These are phyloP conservation scores for Camponotus vicinus DNA, from an alignment of 1,140 invertebrate genomes.

Conservation along the genomic window DNA sequence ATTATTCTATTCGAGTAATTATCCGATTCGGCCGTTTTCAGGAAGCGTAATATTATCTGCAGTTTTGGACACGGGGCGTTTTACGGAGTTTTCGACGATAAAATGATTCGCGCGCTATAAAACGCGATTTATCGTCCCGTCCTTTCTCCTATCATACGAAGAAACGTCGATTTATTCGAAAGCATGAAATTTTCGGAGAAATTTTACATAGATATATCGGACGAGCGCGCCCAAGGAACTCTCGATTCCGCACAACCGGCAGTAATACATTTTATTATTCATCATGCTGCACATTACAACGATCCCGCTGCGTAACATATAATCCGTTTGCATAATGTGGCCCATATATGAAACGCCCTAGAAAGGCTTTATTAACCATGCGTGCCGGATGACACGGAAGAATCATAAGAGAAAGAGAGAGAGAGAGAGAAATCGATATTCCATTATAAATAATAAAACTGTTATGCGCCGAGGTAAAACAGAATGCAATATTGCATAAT, in stretches of 20 bases:
- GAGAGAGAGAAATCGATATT: slow-evolving; percentile 42
- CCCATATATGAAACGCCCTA: slow-evolving; percentile 27
- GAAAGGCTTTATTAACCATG: slow-evolving; percentile 43
- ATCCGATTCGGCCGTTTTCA: slow-evolving; percentile 22
- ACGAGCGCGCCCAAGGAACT: slow-evolving; percentile 14
- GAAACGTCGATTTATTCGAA: slow-evolving; percentile 41
- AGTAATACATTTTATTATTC: slow-evolving; percentile 69
- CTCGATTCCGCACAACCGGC: slow-evolving; percentile 31
- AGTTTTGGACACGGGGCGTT: slow-evolving; percentile 13
- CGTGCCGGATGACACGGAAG: slow-evolving; percentile 37
- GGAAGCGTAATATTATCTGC: slow-evolving; percentile 40
- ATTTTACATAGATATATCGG: slow-evolving; percentile 33
- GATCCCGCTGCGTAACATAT: slow-evolving; percentile 49
- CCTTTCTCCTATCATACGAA: slow-evolving; percentile 4
- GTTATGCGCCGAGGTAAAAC: slow-evolving; percentile 33
- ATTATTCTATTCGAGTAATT: slow-evolving; percentile 60
- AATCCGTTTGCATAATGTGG: slow-evolving; percentile 62
- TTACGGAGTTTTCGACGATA: slow-evolving; percentile 51
- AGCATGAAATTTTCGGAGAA: slow-evolving; percentile 32
- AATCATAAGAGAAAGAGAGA: slow-evolving; percentile 33
- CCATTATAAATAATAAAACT: slow-evolving; percentile 54
- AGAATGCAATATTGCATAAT: slow-evolving; percentile 31
- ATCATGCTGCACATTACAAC: slow-evolving; percentile 53
- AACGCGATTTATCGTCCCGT: slow-evolving; percentile 36
- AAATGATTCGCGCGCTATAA: slow-evolving; percentile 51